Base-by-base conservation (phyloP, 2,888 invertebrate species). In the Cephus spinipes region DNA sequence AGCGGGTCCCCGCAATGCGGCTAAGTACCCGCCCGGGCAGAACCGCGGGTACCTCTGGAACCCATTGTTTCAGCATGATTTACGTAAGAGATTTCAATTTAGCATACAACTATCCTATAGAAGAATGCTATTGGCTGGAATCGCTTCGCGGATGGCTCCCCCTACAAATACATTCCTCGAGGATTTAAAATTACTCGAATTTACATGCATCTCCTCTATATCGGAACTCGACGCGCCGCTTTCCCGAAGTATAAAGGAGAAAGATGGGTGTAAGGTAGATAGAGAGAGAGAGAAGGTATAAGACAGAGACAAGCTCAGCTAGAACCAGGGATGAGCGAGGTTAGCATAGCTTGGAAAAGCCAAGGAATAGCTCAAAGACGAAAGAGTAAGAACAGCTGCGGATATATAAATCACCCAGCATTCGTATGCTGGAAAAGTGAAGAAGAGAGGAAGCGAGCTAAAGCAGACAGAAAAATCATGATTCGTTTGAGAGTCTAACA, bases 1-100 rank as follows among this genome's bases (percentile, higher is more conserved):
- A 85, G 82, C 75, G 77, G 85, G 83, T 82, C 85, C 85, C 89
- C 85, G 89, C 88, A 90, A 85, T 89, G 90, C 89, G 89, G 87
- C 86, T 89, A 88, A 89, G 87, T 87, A 89, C 83, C 85, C 84
- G 82, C 86, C 83, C 85, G 85, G 86, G 84, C 87, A 85, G 85
- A 85, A 86, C 85, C 85, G 81, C 81, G 84, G 79, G 82, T 85
- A 82, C 83, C 84, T 84, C 83, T 78, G 79, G 78, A 81, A 81
- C 76, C 86, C 83, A 86, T 87, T 86, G 85, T 85, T 85, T 84
- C 81, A 82, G 81, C 84, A 85, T 87, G 89, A 89, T 89, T 89
- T 88, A 86, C 83, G 82, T 84, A 86, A 84, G 84, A 86, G 84
- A 84, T 86, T 85, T 87, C 87, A 88, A 88, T 89, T 86, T 86